Evolutionary conservation across 2,888 invertebrate species (phyloP).

Genomic region (Drosophila dives): DNA sequence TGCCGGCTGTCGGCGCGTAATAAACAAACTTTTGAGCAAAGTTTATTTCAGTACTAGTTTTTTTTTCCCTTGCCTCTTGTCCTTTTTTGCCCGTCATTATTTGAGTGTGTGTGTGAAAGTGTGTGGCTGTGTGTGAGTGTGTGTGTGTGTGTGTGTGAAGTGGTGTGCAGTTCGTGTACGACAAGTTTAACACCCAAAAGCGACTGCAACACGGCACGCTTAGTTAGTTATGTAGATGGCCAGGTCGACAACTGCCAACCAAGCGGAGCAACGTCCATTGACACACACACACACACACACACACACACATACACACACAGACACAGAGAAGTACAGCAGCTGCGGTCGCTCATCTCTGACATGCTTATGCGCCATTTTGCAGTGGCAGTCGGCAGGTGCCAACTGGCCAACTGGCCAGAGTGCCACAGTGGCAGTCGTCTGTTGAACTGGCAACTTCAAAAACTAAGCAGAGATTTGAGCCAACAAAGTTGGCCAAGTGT

Average conservation of each 20-base stretch:
- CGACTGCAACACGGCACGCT: constrained; percentile 77
- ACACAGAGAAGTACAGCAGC: constrained; percentile 21
- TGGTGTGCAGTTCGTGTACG: constrained; percentile 71
- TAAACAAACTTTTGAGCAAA: constrained; percentile 82
- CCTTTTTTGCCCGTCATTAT: constrained; percentile 15
- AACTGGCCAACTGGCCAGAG: constrained; percentile 19
- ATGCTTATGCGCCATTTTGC: constrained; percentile 78
- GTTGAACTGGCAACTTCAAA: constrained; percentile 36
- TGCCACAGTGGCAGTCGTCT: constrained; percentile 13
- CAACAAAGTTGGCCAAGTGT: constrained; percentile 67
- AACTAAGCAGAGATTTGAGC: constrained; percentile 48
- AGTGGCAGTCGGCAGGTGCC: constrained; percentile 48
- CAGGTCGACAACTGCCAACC: constrained; percentile 60
- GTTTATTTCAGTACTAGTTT: constrained; percentile 78
- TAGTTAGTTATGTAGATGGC: constrained; percentile 82
- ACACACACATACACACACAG: constrained; percentile 51
- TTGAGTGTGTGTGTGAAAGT: constrained; percentile 13
- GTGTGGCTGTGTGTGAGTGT: constrained; percentile 15
- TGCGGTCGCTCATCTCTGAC: constrained; percentile 78
- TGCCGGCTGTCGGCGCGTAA: constrained; percentile 74
- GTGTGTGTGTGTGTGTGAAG: constrained; percentile 23
- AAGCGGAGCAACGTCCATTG: constrained; percentile 69
- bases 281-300: constrained; percentile 55
- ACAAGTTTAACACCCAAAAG: constrained; percentile 71
- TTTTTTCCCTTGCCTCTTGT: constrained; percentile 9